phyloP scores from a whole-genome alignment of 2,113 vertebrate species.

The Eudyptes chrysolophus region DNA sequence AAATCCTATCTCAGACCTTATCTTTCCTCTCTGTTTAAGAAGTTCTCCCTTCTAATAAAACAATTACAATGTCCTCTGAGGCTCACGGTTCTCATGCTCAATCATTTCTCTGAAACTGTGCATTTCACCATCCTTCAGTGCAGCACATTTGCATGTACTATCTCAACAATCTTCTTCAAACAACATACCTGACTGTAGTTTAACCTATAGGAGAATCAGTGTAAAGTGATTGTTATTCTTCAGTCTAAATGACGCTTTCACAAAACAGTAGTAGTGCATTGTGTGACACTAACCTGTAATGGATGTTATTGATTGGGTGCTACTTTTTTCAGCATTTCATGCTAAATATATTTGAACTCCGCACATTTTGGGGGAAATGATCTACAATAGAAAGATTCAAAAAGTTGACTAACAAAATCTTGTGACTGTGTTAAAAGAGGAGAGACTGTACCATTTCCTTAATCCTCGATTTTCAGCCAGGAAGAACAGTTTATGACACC shows the following conservation, averaged over 20 bases:
- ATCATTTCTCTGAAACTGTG: background rate
- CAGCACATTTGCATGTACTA: background rate
- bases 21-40: background rate
- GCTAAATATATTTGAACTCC: background rate
- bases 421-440: background rate
- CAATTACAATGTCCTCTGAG: background rate
- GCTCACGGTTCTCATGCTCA: background rate
- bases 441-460: background rate
- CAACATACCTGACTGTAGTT: background rate
- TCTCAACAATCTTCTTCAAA: background rate
- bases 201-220: background rate
- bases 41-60: background rate
- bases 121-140: background rate
- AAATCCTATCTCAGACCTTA: background rate
- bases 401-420: background rate
- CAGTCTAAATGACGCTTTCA: background rate
- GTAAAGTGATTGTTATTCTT: background rate
- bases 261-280: background rate
- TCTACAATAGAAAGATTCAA: background rate
- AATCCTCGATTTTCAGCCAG: background rate
- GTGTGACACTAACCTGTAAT: background rate
- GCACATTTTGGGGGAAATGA: background rate
- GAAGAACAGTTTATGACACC: background rate
- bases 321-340: background rate
- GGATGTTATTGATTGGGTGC: background rate